These are phyloP conservation scores for Arion vulgaris DNA, from an alignment of 1,140 invertebrate genomes.

Conservation along the genomic window DNA sequence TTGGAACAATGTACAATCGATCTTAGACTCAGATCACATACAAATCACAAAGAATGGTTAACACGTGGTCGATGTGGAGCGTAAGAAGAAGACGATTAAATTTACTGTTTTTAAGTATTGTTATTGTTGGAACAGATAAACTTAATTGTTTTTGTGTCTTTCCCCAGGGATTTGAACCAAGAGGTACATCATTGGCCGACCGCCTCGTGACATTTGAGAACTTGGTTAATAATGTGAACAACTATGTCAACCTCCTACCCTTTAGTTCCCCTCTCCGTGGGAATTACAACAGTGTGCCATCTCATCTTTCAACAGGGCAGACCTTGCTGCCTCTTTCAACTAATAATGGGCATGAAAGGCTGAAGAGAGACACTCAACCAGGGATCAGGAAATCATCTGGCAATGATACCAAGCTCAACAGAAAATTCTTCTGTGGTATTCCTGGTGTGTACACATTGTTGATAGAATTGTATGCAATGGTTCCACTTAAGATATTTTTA, in stretches of 20 bases:
- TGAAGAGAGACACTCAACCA: not conserved
- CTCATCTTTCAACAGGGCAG: not conserved
- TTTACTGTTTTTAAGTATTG: too few species aligned
- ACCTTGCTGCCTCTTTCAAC: too few species aligned
- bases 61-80: too few species aligned
- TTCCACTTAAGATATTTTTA: too few species aligned
- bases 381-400: not conserved
- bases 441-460: constrained; percentile 1
- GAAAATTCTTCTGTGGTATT: constrained; percentile 2
- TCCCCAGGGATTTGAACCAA: constrained; percentile 87
- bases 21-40: too few species aligned
- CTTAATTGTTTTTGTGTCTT: too few species aligned
- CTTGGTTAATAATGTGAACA: constrained; percentile 82
- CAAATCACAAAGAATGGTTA: too few species aligned
- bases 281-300: not conserved
- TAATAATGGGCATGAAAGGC: not conserved
- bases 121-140: too few species aligned
- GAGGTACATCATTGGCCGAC: constrained; percentile 85
- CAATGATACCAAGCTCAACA: not conserved
- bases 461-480: not conserved
- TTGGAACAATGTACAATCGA: too few species aligned
- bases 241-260: constrained; percentile 83
- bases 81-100: too few species aligned
- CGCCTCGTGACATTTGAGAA: constrained; percentile 87
- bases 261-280: not conserved